These are phyloP conservation scores for Romanogobio albipinnatus DNA, from an alignment of 2,113 vertebrate genomes.

Conservation along the genomic window DNA sequence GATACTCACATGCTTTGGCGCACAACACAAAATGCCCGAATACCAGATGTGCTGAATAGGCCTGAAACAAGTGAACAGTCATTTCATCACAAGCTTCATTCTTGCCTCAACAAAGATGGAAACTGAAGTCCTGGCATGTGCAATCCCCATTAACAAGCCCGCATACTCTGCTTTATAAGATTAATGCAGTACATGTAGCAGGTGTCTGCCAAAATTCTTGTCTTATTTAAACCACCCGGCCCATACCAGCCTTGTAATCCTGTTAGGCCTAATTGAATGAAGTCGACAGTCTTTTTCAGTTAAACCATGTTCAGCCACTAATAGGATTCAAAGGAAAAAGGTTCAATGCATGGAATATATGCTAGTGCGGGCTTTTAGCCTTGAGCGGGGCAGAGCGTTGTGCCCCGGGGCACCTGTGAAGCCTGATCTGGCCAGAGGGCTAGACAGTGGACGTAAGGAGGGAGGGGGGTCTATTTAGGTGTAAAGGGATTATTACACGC, in stretches of 20 bases:
- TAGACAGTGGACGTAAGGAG: background rate
- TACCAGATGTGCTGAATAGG: conserved; percentile 3
- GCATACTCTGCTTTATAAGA: conserved; percentile 84
- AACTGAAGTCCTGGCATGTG: conserved; percentile 54
- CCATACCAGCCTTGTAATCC: conserved; percentile 90
- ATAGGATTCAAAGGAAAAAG: conserved; percentile 83
- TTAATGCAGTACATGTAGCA: conserved; percentile 82
- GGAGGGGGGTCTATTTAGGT: background rate
- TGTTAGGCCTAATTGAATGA: conserved; percentile 93
- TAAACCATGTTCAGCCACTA: conserved; percentile 89
- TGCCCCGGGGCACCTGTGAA: conserved; percentile 28
- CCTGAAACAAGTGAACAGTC: conserved; percentile 4
- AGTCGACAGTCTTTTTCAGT: conserved; percentile 87
- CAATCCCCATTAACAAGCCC: conserved; percentile 53
- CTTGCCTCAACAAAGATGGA: conserved; percentile 14
- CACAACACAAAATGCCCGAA: background rate
- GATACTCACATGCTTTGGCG: background rate
- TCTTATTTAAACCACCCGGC: conserved; percentile 84
- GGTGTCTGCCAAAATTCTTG: conserved; percentile 86
- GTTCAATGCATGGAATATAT: conserved; percentile 74
- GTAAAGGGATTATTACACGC: background rate
- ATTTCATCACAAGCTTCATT: conserved; percentile 13
- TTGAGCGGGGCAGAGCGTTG: conserved; percentile 57
- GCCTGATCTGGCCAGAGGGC: conserved; percentile 31
- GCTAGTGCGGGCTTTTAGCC: conserved; percentile 71